A percentile compares a stretch with the other conserved stretches of the same genome.
Conservation (phyloP, 2,113 vertebrate species). For the Psophia crepitans region DNA sequence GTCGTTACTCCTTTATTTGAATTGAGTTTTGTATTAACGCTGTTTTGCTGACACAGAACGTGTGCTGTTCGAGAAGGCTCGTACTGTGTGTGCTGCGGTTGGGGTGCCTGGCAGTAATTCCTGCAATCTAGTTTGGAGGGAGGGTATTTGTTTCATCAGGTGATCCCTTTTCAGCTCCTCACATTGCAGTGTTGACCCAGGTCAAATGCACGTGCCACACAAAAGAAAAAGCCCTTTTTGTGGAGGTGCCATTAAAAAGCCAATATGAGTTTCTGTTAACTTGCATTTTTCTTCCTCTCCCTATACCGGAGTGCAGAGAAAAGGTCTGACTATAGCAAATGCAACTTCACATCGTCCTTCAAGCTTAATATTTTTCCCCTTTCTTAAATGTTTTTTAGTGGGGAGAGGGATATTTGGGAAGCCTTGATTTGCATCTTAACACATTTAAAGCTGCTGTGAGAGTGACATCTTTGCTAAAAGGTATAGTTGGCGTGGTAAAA, state of each 20-base stretch:
- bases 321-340: background rate
- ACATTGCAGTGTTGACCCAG: background rate
- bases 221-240: background rate
- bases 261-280: background rate
- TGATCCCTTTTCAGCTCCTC: slow-evolving; percentile 16
- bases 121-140: background rate
- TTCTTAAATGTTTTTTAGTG: no score
- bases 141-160: slow-evolving; percentile 22
- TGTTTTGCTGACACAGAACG: slow-evolving; percentile 29
- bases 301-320: background rate
- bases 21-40: background rate
- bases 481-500: background rate
- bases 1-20: slow-evolving; percentile 26
- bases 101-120: slow-evolving; percentile 6
- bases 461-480: background rate
- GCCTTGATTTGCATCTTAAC: background rate
- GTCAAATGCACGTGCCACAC: background rate
- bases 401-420: background rate
- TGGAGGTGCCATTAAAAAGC: background rate
- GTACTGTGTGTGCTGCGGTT: background rate
- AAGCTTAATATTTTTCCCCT: background rate
- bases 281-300: background rate
- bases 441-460: background rate
- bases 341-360: background rate
- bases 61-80: slow-evolving; percentile 33